Conservation (phyloP, 2,888 invertebrate species). For the Ormia ochracea region DNA sequence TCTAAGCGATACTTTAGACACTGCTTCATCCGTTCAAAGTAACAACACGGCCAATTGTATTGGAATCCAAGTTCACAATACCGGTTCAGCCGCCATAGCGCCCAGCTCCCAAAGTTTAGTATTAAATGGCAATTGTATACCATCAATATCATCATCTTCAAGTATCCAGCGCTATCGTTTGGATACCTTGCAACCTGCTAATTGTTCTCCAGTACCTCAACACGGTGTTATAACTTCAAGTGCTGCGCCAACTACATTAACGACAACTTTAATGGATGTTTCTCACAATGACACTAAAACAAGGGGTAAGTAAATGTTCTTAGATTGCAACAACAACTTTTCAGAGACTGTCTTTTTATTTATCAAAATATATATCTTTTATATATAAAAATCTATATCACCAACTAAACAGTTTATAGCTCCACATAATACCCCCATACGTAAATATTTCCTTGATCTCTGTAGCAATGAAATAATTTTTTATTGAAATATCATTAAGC, state of each 20-base stretch:
- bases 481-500: too few species aligned
- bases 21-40: constrained; percentile 71
- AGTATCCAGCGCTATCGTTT: constrained; percentile 75
- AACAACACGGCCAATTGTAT: constrained; percentile 73
- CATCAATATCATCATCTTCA: constrained; percentile 70
- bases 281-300: constrained; percentile 70
- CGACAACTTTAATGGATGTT: constrained; percentile 64
- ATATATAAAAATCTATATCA: too few species aligned
- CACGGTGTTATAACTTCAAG: constrained; percentile 74
- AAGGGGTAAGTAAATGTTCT: constrained; percentile 62
- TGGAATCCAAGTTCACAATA: constrained; percentile 72
- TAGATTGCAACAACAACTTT: background rate
- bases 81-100: constrained; percentile 63
- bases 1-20: constrained; percentile 73
- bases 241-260: constrained; percentile 64
- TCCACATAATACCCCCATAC: too few species aligned
- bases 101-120: constrained; percentile 69
- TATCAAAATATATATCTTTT: too few species aligned
- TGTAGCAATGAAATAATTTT: too few species aligned
- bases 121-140: constrained; percentile 74
- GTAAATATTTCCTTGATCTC: too few species aligned
- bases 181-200: constrained; percentile 74
- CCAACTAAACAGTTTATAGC: too few species aligned
- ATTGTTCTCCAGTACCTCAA: constrained; percentile 73
- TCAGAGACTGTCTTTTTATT: too few species aligned